Evolutionary conservation across 1,140 invertebrate genomes (phyloP).

Genomic region (Heterodera schachtii): DNA sequence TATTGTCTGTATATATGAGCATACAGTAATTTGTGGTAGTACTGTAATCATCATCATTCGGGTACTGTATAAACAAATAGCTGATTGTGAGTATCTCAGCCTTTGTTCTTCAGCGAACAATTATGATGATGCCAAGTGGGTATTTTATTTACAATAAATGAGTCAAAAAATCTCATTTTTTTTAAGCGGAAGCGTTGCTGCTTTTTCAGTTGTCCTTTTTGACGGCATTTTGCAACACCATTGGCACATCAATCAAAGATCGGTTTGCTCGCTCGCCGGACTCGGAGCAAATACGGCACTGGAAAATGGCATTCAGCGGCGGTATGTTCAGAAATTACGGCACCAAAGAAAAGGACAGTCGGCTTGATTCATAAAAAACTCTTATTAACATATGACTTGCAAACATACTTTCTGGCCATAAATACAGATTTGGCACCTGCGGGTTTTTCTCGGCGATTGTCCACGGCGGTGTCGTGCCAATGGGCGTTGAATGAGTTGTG

Average conservation of each 20-base stretch:
- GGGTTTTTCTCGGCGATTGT: constrained; percentile 13
- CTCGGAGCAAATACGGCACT: constrained; percentile 22
- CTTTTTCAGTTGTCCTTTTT: no score
- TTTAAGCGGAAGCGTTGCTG: no score
- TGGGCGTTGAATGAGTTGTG: constrained; percentile 57
- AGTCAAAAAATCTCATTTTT: no score
- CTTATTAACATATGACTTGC: no score
- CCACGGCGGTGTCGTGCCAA: constrained; percentile 42
- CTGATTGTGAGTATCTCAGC: no score
- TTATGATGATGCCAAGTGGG: no score
- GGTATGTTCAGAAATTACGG: neutral
- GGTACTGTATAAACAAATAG: no score
- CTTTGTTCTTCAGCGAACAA: no score
- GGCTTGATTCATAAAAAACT: neutral
- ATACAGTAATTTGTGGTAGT: no score
- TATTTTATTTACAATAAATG: no score
- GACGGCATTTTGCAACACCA: neutral
- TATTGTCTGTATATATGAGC: no score
- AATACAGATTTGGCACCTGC: constrained; percentile 12
- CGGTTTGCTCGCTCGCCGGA: constrained; percentile 21
- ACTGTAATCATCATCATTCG: no score
- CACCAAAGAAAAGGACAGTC: neutral
- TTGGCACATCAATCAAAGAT: neutral
- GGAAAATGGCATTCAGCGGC: constrained; percentile 33
- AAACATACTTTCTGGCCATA: neutral